These are phyloP conservation scores for Phlogophora meticulosa DNA, from an alignment of 2,888 invertebrate species.

Conservation along the genomic window DNA sequence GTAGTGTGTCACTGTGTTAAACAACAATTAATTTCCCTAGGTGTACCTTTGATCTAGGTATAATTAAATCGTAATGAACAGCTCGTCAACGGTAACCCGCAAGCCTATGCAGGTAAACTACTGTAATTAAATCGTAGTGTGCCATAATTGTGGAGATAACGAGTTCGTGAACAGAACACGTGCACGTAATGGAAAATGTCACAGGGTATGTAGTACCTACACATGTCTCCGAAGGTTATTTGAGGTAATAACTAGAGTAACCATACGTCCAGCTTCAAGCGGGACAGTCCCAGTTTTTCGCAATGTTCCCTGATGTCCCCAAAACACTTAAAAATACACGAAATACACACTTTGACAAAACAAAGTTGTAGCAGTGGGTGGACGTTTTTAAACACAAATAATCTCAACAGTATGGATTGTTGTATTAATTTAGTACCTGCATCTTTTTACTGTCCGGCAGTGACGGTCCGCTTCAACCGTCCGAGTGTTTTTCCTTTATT, in stretches of 20 bases:
- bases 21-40: slow-evolving; percentile 15
- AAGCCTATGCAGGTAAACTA: slow-evolving; percentile 40
- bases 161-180: slow-evolving; percentile 45
- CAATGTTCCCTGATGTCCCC: too few species aligned
- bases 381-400: too few species aligned
- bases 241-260: slow-evolving; percentile 6
- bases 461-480: too few species aligned
- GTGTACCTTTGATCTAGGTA: slow-evolving; percentile 27
- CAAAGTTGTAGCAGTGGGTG: too few species aligned
- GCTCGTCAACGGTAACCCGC: slow-evolving; percentile 26
- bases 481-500: too few species aligned
- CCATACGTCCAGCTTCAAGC: too few species aligned
- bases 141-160: slow-evolving; percentile 42
- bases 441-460: too few species aligned
- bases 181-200: slow-evolving; percentile 49
- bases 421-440: too few species aligned
- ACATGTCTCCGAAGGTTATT: slow-evolving; percentile 32
- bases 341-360: too few species aligned
- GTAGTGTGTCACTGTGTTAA: not conserved
- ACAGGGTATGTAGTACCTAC: slow-evolving; percentile 12
- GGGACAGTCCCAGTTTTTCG: too few species aligned
- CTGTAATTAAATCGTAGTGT: slow-evolving; percentile 51
- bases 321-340: too few species aligned
- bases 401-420: too few species aligned
- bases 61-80: slow-evolving; percentile 43